Base-by-base conservation (phyloP, 1,140 invertebrate species). In the Manduca sexta region DNA sequence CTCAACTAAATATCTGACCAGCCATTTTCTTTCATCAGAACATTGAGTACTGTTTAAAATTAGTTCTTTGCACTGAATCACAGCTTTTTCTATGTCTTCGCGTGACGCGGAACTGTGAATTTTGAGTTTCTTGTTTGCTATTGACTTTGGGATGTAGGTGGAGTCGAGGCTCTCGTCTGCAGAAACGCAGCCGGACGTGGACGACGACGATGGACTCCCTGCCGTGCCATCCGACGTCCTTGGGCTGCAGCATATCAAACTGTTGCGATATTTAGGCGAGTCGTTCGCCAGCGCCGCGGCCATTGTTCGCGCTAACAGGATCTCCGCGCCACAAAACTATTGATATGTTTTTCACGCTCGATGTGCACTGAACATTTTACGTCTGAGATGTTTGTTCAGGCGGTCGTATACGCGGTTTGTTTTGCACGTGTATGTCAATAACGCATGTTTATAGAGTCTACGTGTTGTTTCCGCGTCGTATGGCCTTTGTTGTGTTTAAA, bases 1-100 rank as follows among this genome's bases (percentile, higher is more conserved):
- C 74, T 97, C 94, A 16, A 98, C 92, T 45, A 98, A 85, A 70
- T 95, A 92, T 47, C 93, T 88, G 0, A 97, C 93, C 1, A 97
- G 84, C 89, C 94, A 94, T 80, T 94, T 94, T 34, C 94, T 83
- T 71, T 94, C 92, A 3, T 93, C 90, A 0, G 94, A 93, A 67
- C 92, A 92, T 59, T 93, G 91, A 16, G 90, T 86, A 44, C 90
- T 91, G 59, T 91, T 91, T 31, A 93, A 74, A 33, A 96, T 92
- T 62, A 94, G 86, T 52, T 92, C 89, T 73, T 95, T 95, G 66
- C 93, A 95, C 58, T 91, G 91, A 13, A 88, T 84, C 45, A 86
- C 81, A 0, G 81, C 77, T 35, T 69, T 78, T 53, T 83, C 77
- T 12, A 87, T 45, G 44, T 85, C 81, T 26, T 84, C 78, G 2